Evolutionary conservation across 2,113 vertebrate genomes (phyloP).

Genomic region (Chaetops frenatus): DNA sequence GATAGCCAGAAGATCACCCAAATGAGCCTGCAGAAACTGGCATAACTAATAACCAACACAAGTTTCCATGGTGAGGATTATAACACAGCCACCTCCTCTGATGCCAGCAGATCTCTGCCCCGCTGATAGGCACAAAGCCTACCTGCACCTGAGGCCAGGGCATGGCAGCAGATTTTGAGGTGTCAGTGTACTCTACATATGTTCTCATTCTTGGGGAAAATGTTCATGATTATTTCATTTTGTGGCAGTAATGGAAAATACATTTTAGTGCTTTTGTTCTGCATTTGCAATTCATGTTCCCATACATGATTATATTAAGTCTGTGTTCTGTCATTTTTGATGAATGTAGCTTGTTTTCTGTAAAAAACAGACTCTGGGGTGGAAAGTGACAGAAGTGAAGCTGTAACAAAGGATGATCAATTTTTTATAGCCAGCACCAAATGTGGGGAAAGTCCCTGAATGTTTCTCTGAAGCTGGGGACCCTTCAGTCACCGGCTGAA

Average conservation of each 20-base stretch:
- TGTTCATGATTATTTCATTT: constrained; percentile 94
- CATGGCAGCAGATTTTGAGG: background rate
- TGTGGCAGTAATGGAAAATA: constrained; percentile 87
- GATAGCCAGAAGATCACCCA: background rate
- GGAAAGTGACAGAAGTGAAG: constrained; percentile 92
- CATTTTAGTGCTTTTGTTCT: constrained; percentile 70
- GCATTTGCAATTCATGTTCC: constrained; percentile 98
- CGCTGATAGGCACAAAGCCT: background rate
- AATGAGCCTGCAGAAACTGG: background rate
- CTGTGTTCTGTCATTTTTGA: constrained; percentile 95
- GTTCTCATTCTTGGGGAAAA: constrained; percentile 73
- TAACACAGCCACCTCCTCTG: background rate
- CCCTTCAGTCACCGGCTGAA: background rate
- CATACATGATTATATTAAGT: constrained; percentile 93
- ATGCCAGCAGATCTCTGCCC: background rate
- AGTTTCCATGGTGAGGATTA: constrained; percentile 25
- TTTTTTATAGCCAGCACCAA: constrained; percentile 81
- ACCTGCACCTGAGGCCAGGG: constrained; percentile 3
- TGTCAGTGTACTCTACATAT: constrained; percentile 66
- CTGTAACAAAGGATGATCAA: constrained; percentile 89
- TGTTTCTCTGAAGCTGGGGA: background rate
- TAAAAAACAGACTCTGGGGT: constrained; percentile 89
- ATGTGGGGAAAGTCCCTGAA: constrained; percentile 34
- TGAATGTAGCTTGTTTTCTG: constrained; percentile 93
- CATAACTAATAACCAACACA: constrained; percentile 14